A percentile compares a stretch with the other conserved stretches of the same genome.
Conservation (phyloP, 1,140 invertebrate species). For the Tribolium madens region DNA sequence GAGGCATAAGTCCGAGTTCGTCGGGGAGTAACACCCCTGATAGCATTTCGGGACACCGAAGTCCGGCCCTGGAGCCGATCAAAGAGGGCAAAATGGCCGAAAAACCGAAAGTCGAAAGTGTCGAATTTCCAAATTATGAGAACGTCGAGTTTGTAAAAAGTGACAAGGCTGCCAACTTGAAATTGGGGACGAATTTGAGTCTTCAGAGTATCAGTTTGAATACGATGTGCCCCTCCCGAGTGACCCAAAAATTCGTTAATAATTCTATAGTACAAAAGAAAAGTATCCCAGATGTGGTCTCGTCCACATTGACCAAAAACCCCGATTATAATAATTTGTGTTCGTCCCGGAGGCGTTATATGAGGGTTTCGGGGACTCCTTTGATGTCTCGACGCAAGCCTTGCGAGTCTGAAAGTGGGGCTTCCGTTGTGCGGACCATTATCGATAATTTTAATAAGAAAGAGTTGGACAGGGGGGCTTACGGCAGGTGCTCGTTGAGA, state of each 20-base stretch:
- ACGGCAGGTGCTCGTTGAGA: slow-evolving; percentile 61
- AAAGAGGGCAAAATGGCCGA: slow-evolving; percentile 59
- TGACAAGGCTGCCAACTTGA: slow-evolving; percentile 54
- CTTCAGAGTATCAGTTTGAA: slow-evolving; percentile 56
- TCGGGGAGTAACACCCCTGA: slow-evolving; percentile 73
- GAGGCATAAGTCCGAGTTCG: slow-evolving; percentile 71
- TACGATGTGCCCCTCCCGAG: slow-evolving; percentile 49
- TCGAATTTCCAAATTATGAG: slow-evolving; percentile 59
- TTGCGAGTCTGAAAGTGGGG: background rate
- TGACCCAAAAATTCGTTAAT: slow-evolving; percentile 60
- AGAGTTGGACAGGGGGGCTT: slow-evolving; percentile 56
- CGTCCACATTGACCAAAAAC: slow-evolving; percentile 54
- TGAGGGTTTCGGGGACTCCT: slow-evolving; percentile 43
- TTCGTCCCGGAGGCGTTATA: slow-evolving; percentile 1
- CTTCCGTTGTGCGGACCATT: slow-evolving; percentile 59
- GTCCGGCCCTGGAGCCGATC: slow-evolving; percentile 63
- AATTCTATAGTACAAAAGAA: slow-evolving; percentile 38
- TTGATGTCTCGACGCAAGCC: slow-evolving; percentile 46
- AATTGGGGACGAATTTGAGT: slow-evolving; percentile 53
- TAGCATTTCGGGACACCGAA: slow-evolving; percentile 63
- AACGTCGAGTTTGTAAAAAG: slow-evolving; percentile 61
- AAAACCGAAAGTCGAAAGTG: slow-evolving; percentile 55
- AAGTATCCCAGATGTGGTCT: slow-evolving; percentile 55
- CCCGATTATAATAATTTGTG: slow-evolving; percentile 29
- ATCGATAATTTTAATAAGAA: slow-evolving; percentile 63